Evolutionary conservation across 1,140 invertebrate genomes (phyloP), one percentile per base, ranked within the genome.

Genomic region (Lepidostoma basale): DNA sequence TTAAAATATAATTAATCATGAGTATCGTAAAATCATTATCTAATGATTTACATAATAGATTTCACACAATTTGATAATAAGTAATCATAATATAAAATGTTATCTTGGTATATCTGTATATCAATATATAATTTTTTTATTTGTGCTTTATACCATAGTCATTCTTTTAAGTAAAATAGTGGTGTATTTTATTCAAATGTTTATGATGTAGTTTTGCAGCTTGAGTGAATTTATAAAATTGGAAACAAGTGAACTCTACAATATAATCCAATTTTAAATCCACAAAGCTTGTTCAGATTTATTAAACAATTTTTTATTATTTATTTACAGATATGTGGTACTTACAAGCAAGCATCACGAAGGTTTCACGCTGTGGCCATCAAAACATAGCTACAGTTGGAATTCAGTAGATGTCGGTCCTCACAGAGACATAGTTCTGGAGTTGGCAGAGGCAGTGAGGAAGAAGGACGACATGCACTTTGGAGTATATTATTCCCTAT

Each of bases 311-410:
- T 22, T 30, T 14, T 28, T 5, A 62, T 47, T 69, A 14, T 72
- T 62, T 62, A 42, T 65, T 80, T 83, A 26, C 67, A 93, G 90
- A 77, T 94, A 97, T 76, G 85, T 97, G 5, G 92, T 98, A 1
- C 75, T 98, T 1, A 97, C 95, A 2, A 94, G 90, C 74, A 98
- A 98, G 82, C 96, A 98, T 84, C 95, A 97, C 77, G 95, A 97
- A 80, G 95, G 95, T 9, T 97, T 86, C 74, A 93, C 94, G 0
- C 63, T 97, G 23, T 97, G 94, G 89, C 95, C 95, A 25, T 96
- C 93, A 0, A 88, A 87, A 70, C 87, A 89, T 63, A 90, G 93
- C 0, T 97, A 89, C 75, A 92, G 93, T 75, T 98, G 95, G 95
- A 98, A 98, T 82, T 83, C 93, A 0, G 78, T 89, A 63, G 95